A percentile compares a stretch with the other conserved stretches of the same genome.
phyloP scores from a whole-genome alignment of 1,140 invertebrate species.

The Leptinotarsa texana region DNA sequence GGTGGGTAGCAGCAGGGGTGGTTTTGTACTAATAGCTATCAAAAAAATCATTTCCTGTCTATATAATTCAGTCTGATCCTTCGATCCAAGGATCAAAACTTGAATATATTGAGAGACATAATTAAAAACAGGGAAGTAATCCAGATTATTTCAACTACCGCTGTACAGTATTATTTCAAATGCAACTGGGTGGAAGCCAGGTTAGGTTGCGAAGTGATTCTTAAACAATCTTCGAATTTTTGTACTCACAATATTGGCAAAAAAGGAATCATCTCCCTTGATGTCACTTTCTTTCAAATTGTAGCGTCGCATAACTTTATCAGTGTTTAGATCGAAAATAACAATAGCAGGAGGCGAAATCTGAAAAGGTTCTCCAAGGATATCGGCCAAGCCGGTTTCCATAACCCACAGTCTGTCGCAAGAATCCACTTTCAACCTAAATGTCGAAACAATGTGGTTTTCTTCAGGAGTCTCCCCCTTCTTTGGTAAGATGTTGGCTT shows the following conservation, averaged over 20 bases:
- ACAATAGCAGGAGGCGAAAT: slow-evolving; percentile 67
- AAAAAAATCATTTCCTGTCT: too few species aligned
- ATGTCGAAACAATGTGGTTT: slow-evolving; percentile 57
- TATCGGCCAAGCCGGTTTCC: slow-evolving; percentile 74
- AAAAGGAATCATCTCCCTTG: slow-evolving; percentile 70
- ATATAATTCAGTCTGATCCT: too few species aligned
- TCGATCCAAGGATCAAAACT: too few species aligned
- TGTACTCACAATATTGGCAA: slow-evolving; percentile 64
- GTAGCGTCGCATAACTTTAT: slow-evolving; percentile 68
- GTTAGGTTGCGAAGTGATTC: too few species aligned
- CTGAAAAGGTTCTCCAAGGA: slow-evolving; percentile 65
- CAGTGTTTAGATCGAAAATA: slow-evolving; percentile 75
- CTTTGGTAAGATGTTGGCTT: slow-evolving; percentile 64
- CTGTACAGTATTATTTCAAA: too few species aligned
- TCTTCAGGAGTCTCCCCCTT: slow-evolving; percentile 46
- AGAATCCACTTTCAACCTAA: slow-evolving; percentile 66
- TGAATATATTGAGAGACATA: too few species aligned
- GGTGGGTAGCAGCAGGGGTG: too few species aligned
- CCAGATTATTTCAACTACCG: too few species aligned
- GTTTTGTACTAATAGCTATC: too few species aligned
- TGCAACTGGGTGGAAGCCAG: too few species aligned
- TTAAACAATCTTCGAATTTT: too few species aligned
- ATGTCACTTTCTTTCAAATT: slow-evolving; percentile 67
- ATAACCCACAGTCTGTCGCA: slow-evolving; percentile 77
- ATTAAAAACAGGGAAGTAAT: too few species aligned